Conservation (phyloP, 2,888 invertebrate genomes). For the Noctua comes region DNA sequence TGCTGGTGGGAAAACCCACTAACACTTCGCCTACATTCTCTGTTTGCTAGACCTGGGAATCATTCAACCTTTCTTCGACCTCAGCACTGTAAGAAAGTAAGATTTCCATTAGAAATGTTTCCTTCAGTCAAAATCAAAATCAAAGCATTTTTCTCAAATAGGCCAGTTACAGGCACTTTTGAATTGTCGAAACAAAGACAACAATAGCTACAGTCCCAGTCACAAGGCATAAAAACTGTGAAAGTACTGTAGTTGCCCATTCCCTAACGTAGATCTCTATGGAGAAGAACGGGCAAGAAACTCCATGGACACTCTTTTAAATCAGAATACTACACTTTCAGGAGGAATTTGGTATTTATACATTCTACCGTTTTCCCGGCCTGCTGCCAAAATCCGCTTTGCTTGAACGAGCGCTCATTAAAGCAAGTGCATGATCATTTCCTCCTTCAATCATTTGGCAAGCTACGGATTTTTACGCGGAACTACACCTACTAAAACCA, state of each 20-base stretch:
- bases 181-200: too few relatives aligned
- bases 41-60: neutral
- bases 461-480: neutral
- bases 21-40: neutral
- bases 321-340: too few relatives aligned
- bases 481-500: neutral
- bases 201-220: too few relatives aligned
- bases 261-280: too few relatives aligned
- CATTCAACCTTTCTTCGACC: neutral
- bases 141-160: too few relatives aligned
- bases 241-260: too few relatives aligned
- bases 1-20: neutral
- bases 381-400: constrained; percentile 33
- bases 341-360: constrained; percentile 20
- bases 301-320: too few relatives aligned
- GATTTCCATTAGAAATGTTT: neutral
- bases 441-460: constrained; percentile 18
- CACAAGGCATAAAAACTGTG: too few relatives aligned
- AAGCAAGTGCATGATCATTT: constrained; percentile 30
- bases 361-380: constrained; percentile 11
- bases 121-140: too few relatives aligned
- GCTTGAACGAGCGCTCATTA: constrained; percentile 1
- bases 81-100: neutral
- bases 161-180: too few relatives aligned
- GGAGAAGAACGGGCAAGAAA: too few relatives aligned